These are phyloP conservation scores for Macquaria australasica DNA, from an alignment of 2,113 vertebrate species.

Conservation along the genomic window DNA sequence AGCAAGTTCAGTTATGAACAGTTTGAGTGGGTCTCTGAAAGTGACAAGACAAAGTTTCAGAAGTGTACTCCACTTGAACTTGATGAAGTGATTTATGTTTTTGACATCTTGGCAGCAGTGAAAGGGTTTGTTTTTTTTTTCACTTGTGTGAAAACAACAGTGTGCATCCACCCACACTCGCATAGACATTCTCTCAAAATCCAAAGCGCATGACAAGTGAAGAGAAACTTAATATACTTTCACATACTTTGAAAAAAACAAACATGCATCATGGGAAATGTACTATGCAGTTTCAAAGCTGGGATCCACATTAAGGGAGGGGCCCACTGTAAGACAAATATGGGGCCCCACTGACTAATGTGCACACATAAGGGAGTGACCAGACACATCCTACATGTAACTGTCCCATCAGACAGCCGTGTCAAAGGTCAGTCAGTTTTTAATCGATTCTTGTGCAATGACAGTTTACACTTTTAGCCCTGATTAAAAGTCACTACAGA, in stretches of 20 bases:
- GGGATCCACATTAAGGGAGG: conserved; percentile 67
- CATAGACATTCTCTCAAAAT: conserved; percentile 15
- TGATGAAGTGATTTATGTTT: conserved; percentile 1
- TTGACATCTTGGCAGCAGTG: conserved; percentile 25
- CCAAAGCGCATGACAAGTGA: neutral
- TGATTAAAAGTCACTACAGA: neutral
- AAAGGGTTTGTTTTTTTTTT: conserved; percentile 21
- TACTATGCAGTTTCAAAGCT: conserved; percentile 59
- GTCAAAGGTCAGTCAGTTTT: conserved; percentile 7
- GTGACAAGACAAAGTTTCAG: neutral
- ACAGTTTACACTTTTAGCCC: conserved; percentile 6
- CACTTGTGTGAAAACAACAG: neutral
- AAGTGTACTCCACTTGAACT: conserved; percentile 18
- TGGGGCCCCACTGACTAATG: conserved; percentile 57
- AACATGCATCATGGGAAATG: conserved; percentile 60
- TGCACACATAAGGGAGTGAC: conserved; percentile 54
- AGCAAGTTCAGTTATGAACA: neutral
- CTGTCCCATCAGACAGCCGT: conserved; percentile 12
- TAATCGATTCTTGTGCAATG: neutral
- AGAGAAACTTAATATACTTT: conserved; percentile 34
- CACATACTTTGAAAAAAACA: conserved; percentile 36
- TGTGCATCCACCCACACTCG: conserved; percentile 21
- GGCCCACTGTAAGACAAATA: conserved; percentile 42
- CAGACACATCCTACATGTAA: conserved; percentile 36
- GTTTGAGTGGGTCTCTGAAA: neutral